Percentiles rank a stretch among this genome's conserved stretches.
Conservation (phyloP, 2,113 vertebrate species). For the Thomomys bottae region DNA sequence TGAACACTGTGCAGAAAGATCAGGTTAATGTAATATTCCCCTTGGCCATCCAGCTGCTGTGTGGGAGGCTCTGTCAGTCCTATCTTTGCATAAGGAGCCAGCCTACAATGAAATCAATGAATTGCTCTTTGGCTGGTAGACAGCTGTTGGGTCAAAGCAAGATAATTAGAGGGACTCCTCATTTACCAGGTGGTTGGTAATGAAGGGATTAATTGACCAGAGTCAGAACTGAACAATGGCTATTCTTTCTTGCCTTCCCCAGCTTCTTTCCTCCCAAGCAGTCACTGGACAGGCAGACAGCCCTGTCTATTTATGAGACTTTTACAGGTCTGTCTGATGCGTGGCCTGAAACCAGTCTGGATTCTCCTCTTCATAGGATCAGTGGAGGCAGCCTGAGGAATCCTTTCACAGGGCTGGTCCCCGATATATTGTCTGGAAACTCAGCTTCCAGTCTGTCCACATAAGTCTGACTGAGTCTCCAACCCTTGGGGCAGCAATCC, state of each 20-base stretch:
- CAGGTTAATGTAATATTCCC: constrained; percentile 80
- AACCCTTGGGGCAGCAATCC: not conserved
- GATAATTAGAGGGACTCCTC: constrained; percentile 77
- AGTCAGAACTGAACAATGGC: not conserved
- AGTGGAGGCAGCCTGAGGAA: not conserved
- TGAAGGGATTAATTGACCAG: constrained; percentile 61
- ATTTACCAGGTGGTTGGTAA: constrained; percentile 71
- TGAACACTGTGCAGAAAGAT: constrained; percentile 56
- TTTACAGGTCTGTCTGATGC: not conserved
- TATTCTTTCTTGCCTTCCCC: constrained; percentile 48
- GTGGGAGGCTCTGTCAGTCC: constrained; percentile 73
- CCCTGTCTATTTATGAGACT: not conserved
- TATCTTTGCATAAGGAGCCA: constrained; percentile 75
- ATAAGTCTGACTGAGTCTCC: not conserved
- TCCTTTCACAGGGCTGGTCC: not conserved
- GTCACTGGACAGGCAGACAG: not conserved
- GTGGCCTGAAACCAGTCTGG: not conserved
- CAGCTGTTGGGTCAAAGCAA: constrained; percentile 77
- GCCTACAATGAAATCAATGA: constrained; percentile 81
- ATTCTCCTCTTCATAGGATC: not conserved
- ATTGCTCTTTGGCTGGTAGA: constrained; percentile 76
- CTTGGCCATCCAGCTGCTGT: constrained; percentile 78
- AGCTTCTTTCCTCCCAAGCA: not conserved
- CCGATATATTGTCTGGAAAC: not conserved
- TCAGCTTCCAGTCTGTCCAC: not conserved